Evolutionary conservation across 2,797 vertebrate species (phyloP), one percentile per base, ranked within the genome.

Genomic region (Dicrostonyx torquatus): DNA sequence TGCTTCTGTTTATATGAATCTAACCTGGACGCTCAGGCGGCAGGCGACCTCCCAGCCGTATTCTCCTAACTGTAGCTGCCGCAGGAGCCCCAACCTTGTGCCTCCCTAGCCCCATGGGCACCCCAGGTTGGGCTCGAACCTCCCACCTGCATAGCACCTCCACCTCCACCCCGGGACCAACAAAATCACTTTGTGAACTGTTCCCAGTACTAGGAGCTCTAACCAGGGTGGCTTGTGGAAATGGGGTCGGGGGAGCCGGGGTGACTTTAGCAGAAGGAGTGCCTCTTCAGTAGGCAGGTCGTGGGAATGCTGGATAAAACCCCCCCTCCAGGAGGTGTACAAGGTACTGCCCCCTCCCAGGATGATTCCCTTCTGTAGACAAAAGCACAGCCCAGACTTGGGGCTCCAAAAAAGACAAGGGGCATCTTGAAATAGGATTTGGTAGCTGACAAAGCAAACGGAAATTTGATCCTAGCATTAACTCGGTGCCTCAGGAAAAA

Each of bases 401-500:
- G 88, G 64, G 7, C 68, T 53, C 14, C 37, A 83, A 31, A 45
- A 80, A 94, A 96, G 77, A 86, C 55, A 55, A 60, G 73, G 79
- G 87, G 82, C 43, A 94, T 87, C 87, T 80, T 86, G 92, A 97
- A 92, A 94, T 95, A 86, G 90, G 92, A 87, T 95, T 95, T 97
- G 90, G 80, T 94, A 96, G 94, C 89, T 90, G 92, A 96, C 91
- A 89, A 78, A 93, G 90, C 92, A 89, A 89, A 95, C 1, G 86
- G 96, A 97, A 97, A 97, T 97, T 92, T 94, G 93, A 96, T 96
- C 83, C 95, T 88, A 78, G 89, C 60, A 90, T 96, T 96, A 96
- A 96, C 87, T 91, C 50, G 26, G 64, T 87, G 94, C 94, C 93
- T 73, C 15, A 5, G 94, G 95, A 31, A 14, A 34, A 91, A 82